Base-by-base conservation (phyloP, 2,888 invertebrate genomes). In the Rugalucina vietnamica region DNA sequence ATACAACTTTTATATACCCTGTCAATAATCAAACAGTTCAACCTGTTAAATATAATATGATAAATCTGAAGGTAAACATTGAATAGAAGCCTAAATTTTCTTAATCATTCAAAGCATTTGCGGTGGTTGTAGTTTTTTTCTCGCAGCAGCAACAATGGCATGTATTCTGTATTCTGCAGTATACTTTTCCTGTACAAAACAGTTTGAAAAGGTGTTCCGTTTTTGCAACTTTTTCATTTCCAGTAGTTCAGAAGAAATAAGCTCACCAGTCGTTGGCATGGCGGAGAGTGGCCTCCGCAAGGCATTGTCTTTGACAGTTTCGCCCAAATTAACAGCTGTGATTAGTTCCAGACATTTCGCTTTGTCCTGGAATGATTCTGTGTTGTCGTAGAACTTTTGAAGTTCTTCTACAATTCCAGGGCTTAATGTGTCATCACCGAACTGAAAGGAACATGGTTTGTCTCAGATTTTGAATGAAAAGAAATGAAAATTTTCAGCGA, bases 271-370 rank as follows among this genome's bases (percentile, higher is more conserved):
- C 5, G 86, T 72, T 10, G 93, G 91, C 85, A 91, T 89, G 32
- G 93, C 93, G 36, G 93, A 91, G 36, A 90, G 87, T 0, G 93
- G 93, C 49, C 93, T 78, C 34, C 82, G 85, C 32, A 71, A 24
- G 29, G 73, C 73, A n/a, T 86, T 74, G 39, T 76, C 79, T 39
- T 82, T 77, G 8, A 81, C 74, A n/a, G 87, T 83, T 34, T 88
- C 86, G 49, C 89, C 90, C 8, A 86, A 54, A 50, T 89, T 87
- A 49, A 94, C 84, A 43, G 92, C 87, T 21, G 93, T 90, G 24
- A 94, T 88, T 39, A 93, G 78, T 72, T 94, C 93, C 76, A 93
- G 83, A 79, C 93, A 93, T 85, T 92, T 91, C 32, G 91, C 91
- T 39, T 85, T 90, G 80, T 94, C 93, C n/a, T 81, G 85, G 27